Evolutionary conservation across 2,113 vertebrate species (phyloP).

Genomic region (Scortum barcoo): DNA sequence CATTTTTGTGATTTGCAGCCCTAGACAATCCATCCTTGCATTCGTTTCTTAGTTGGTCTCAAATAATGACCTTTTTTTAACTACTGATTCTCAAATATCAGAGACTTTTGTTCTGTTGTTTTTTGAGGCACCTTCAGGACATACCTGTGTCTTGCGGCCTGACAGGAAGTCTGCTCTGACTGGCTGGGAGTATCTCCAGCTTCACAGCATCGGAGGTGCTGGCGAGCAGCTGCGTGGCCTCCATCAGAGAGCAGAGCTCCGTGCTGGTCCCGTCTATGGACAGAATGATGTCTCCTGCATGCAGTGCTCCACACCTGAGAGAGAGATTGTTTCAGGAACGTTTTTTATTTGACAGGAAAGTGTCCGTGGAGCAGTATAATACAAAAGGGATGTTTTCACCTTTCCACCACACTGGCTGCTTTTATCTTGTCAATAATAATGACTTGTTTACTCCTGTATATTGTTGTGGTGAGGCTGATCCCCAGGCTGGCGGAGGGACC

Average conservation of each 20-base stretch:
- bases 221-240: constrained; percentile 94
- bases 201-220: constrained; percentile 89
- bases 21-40: not conserved
- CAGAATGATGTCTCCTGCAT: constrained; percentile 91
- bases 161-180: constrained; percentile 87
- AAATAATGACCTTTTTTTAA: not conserved
- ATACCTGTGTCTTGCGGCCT: constrained; percentile 92
- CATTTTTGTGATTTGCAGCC: not conserved
- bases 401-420: constrained; percentile 94
- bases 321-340: not conserved
- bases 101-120: not conserved
- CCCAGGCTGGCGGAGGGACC: constrained; percentile 89
- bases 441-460: constrained; percentile 92
- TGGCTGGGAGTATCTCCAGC: constrained; percentile 92
- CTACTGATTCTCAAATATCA: not conserved
- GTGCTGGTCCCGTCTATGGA: constrained; percentile 95
- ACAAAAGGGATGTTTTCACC: constrained; percentile 82
- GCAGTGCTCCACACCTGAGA: constrained; percentile 91
- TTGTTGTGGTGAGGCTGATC: constrained; percentile 88
- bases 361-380: not conserved
- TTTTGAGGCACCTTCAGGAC: constrained; percentile 38
- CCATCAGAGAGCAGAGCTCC: constrained; percentile 93
- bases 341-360: not conserved
- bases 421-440: constrained; percentile 96
- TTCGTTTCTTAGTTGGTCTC: not conserved